These are phyloP conservation scores for Alces alces DNA, from an alignment of 2,113 vertebrate species.

Conservation along the genomic window DNA sequence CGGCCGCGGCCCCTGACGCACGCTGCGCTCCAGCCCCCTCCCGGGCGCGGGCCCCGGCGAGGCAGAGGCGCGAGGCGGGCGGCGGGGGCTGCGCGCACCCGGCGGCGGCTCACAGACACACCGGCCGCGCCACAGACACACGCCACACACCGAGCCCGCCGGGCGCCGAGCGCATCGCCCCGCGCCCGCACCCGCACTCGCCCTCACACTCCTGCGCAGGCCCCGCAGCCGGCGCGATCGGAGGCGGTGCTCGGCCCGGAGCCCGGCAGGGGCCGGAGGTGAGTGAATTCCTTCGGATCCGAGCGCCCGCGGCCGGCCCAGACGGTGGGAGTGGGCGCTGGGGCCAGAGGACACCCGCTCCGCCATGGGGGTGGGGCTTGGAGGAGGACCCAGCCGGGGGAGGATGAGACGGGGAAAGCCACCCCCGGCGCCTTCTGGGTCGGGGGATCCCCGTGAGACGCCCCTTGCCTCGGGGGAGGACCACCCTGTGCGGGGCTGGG, in stretches of 20 bases:
- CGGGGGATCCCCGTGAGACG: slow-evolving; percentile 31
- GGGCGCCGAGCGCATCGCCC: slow-evolving; percentile 46
- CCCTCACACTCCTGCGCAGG: slow-evolving; percentile 37
- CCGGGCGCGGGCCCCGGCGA: not conserved
- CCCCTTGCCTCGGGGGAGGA: not conserved
- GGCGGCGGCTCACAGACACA: slow-evolving; percentile 35
- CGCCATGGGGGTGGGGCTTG: slow-evolving; percentile 38
- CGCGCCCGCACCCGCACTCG: not conserved
- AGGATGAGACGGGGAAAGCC: not conserved
- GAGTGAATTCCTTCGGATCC: slow-evolving; percentile 51
- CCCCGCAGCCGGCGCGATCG: slow-evolving; percentile 41
- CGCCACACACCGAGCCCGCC: slow-evolving; percentile 54
- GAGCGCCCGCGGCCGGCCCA: not conserved
- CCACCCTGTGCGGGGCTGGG: not conserved
- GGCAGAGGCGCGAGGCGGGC: slow-evolving; percentile 55
- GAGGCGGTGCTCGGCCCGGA: slow-evolving; percentile 38
- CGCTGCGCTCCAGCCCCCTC: not conserved
- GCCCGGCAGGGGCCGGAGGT: slow-evolving; percentile 53
- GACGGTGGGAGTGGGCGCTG: not conserved
- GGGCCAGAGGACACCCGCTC: not conserved
- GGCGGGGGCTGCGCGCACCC: slow-evolving; percentile 21
- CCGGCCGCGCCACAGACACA: slow-evolving; percentile 65
- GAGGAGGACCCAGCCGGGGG: not conserved
- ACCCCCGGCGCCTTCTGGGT: not conserved
- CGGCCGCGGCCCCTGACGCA: not conserved